phyloP scores from a whole-genome alignment of 2,797 vertebrate genomes.

The Rhinoraja longicauda region DNA sequence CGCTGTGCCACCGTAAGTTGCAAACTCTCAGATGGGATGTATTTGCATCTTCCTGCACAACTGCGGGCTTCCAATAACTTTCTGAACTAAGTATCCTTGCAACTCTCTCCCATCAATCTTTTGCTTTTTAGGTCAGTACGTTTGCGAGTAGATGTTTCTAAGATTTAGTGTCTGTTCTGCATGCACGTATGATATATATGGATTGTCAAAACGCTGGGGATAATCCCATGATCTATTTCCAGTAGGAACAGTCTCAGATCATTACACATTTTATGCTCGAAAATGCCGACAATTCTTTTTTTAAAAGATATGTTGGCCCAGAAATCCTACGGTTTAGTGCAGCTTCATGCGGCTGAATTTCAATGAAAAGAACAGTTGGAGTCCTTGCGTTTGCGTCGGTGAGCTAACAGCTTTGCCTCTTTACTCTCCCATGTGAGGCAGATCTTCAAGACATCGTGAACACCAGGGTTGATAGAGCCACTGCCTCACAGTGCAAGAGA shows the following conservation, averaged over 20 bases:
- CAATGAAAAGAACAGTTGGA: no score
- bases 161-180: background rate
- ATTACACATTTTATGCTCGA: background rate
- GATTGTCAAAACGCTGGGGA: background rate
- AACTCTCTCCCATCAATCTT: background rate
- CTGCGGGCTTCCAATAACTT: background rate
- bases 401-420: no score
- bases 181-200: background rate
- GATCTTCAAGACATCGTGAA: no score
- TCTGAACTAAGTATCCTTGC: background rate
- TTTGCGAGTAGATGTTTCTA: background rate
- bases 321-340: no score
- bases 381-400: no score
- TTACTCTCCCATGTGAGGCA: no score
- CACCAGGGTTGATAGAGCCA: no score
- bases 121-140: background rate
- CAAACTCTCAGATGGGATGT: background rate
- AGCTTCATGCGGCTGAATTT: no score
- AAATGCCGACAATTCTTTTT: background rate
- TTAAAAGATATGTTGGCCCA: background rate
- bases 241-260: background rate
- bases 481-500: no score
- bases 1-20: no score
- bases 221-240: background rate
- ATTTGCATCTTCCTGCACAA: no score